Evolutionary conservation across 2,888 invertebrate genomes (phyloP).

Genomic region (Ennomos quercinarius): DNA sequence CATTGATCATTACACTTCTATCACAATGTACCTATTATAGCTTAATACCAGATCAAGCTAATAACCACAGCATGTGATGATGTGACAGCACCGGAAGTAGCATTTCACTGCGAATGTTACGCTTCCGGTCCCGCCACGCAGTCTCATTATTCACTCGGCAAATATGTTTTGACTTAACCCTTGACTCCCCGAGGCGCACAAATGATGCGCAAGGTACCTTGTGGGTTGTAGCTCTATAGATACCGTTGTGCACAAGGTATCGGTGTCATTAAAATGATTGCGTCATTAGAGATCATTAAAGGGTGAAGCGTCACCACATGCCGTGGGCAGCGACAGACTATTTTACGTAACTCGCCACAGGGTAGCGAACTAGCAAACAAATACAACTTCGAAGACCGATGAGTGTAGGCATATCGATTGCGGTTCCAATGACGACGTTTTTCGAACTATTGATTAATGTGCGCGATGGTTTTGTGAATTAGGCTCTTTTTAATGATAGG

Average conservation of each 20-base stretch:
- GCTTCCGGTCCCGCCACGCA: conserved; percentile 73
- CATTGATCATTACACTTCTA: no score
- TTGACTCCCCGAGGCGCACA: conserved; percentile 63
- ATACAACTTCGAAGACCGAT: conserved; percentile 10
- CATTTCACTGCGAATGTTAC: conserved; percentile 74
- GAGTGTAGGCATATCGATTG: conserved; percentile 30
- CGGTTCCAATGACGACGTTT: conserved; percentile 17
- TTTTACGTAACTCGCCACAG: conserved; percentile 31
- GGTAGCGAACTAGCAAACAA: conserved; percentile 28
- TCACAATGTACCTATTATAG: no score
- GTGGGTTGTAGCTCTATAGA: conserved; percentile 42
- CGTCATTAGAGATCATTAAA: conserved; percentile 73
- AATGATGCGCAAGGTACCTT: conserved; percentile 42
- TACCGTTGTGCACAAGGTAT: conserved; percentile 38
- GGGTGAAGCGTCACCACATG: conserved; percentile 59
- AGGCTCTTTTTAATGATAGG: conserved; percentile 11
- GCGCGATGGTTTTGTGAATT: conserved; percentile 14
- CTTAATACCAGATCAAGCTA: conserved; percentile 22
- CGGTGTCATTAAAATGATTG: conserved; percentile 62
- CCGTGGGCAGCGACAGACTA: conserved; percentile 27
- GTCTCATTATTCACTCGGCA: conserved; percentile 81
- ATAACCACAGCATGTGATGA: conserved; percentile 42
- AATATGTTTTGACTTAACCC: conserved; percentile 81
- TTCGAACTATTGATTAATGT: conserved; percentile 23
- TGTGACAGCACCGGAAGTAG: conserved; percentile 70